Conservation (phyloP, 2,797 vertebrate species). For the Pithecia hirsuta region DNA sequence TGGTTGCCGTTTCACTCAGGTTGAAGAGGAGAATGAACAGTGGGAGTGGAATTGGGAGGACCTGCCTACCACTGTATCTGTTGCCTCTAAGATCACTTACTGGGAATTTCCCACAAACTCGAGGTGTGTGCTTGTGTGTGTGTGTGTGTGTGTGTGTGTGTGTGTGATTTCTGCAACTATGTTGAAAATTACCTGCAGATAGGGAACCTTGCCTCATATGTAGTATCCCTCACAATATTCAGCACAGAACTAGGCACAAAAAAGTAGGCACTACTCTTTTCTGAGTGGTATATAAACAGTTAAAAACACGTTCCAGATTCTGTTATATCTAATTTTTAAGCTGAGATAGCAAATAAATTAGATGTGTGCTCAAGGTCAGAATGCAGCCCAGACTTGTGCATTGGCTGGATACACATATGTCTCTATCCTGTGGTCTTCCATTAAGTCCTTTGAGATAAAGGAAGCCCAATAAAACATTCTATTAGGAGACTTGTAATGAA, state of each 20-base stretch:
- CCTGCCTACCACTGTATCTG: background rate
- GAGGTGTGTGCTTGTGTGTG: too few relatives aligned
- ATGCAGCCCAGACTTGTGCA: background rate
- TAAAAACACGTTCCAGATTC: background rate
- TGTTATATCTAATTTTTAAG: background rate
- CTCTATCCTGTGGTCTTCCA: background rate
- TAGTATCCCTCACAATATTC: background rate
- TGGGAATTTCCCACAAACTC: background rate
- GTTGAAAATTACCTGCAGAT: background rate
- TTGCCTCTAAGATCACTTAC: background rate
- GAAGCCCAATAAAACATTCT: background rate
- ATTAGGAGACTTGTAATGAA: background rate
- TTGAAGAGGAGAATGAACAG: background rate
- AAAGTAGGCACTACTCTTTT: background rate
- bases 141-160: too few relatives aligned
- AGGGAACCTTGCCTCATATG: background rate
- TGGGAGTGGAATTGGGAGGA: background rate
- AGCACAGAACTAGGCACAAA: slow-evolving; percentile 15
- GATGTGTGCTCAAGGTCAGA: background rate
- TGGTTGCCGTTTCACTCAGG: background rate
- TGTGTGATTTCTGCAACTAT: slow-evolving; percentile 23
- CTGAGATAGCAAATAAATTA: background rate
- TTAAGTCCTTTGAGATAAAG: background rate
- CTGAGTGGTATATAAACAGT: background rate
- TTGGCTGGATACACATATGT: background rate